Evolutionary conservation across 1,140 invertebrate species (phyloP).

Genomic region (Kradibia gibbosae): DNA sequence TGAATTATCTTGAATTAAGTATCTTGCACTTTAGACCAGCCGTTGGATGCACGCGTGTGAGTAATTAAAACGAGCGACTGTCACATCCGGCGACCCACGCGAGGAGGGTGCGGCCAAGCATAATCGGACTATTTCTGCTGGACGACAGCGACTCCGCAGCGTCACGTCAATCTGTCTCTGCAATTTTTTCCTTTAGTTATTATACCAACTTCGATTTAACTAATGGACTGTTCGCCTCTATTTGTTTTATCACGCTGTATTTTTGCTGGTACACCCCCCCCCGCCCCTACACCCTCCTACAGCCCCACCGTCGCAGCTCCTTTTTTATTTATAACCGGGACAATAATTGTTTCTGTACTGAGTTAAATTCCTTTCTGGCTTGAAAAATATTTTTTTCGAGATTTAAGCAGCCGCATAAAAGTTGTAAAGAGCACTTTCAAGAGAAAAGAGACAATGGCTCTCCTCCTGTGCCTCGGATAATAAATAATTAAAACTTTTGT

Average conservation of each 20-base stretch:
- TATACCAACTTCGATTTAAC: slow-evolving; percentile 32
- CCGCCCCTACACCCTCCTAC: too few species aligned
- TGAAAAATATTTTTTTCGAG: slow-evolving; percentile 24
- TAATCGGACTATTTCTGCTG: slow-evolving; percentile 53
- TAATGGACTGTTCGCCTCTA: slow-evolving; percentile 20
- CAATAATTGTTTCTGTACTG: slow-evolving; percentile 7
- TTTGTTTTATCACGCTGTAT: background rate
- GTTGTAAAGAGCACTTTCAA: slow-evolving; percentile 35
- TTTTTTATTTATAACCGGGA: background rate
- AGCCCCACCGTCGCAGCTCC: background rate
- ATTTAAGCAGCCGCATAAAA: slow-evolving; percentile 35
- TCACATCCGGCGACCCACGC: slow-evolving; percentile 73
- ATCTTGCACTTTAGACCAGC: slow-evolving; percentile 23
- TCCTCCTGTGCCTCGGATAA: slow-evolving; percentile 61
- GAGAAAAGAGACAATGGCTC: slow-evolving; percentile 36
- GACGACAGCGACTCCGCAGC: slow-evolving; percentile 55
- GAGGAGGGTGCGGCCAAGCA: slow-evolving; percentile 68
- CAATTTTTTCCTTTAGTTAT: slow-evolving; percentile 32
- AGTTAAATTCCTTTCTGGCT: background rate
- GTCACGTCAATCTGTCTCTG: slow-evolving; percentile 49
- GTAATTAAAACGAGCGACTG: slow-evolving; percentile 74
- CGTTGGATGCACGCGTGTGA: slow-evolving; percentile 62
- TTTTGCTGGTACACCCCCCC: background rate
- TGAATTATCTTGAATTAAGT: slow-evolving; percentile 42
- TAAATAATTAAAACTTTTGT: slow-evolving; percentile 75